A percentile compares a stretch with the other conserved stretches of the same genome.
phyloP scores from a whole-genome alignment of 2,888 invertebrate genomes.

The Protula sp. region DNA sequence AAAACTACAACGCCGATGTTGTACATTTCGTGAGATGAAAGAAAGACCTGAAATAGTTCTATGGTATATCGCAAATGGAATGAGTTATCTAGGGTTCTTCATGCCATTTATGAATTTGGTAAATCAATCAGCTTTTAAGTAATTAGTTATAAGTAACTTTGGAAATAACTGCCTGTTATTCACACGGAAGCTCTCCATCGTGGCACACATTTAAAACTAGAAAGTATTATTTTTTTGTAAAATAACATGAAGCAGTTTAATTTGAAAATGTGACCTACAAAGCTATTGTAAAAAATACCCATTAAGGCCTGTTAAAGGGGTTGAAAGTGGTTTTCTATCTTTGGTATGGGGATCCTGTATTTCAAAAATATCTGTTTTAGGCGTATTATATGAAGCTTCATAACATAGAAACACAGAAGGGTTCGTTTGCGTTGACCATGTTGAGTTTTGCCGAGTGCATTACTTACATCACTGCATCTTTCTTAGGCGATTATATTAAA shows the following conservation, averaged over 20 bases:
- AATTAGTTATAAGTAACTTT: no score
- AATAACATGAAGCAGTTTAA: no score
- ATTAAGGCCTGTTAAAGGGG: no score
- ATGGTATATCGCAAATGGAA: conserved; percentile 33
- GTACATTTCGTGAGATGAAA: conserved; percentile 22
- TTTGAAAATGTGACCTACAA: no score
- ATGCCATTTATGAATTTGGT: conserved; percentile 37
- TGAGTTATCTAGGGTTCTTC: conserved; percentile 34
- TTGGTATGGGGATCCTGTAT: no score
- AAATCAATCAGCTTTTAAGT: no score
- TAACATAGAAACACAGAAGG: conserved; percentile 18
- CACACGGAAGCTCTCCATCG: no score
- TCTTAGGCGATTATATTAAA: conserved; percentile 33
- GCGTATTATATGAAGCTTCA: conserved; percentile 34
- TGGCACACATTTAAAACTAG: no score
- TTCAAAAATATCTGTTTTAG: conserved; percentile 14
- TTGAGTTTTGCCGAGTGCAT: conserved; percentile 32
- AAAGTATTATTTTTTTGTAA: no score
- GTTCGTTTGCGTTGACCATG: conserved; percentile 29
- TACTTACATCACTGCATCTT: conserved; percentile 30
- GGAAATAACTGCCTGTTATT: no score
- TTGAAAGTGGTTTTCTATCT: no score
- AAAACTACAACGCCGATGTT: conserved; percentile 18
- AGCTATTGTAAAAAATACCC: no score
- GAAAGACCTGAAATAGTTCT: conserved; percentile 30